Base-by-base conservation (phyloP, 2,797 vertebrate species). In the Halcyon leucocephala region DNA sequence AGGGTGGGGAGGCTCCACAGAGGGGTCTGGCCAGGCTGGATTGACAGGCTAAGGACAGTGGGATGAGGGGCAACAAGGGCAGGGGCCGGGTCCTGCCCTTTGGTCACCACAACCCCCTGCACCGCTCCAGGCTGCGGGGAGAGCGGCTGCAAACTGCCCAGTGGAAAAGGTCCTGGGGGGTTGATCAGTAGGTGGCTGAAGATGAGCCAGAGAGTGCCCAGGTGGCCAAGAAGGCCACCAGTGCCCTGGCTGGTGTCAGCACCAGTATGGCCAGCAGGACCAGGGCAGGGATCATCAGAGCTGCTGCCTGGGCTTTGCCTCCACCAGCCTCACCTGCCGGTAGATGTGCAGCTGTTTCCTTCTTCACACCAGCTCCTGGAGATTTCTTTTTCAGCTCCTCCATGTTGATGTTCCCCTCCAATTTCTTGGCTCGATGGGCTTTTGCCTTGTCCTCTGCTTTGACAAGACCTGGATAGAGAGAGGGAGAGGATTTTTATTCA, bases 381-480 rank as follows among this genome's bases (percentile, higher is more conserved):
- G 93, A 89, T 95, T 98, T 99, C 96, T 98, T 99, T 91, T 98
- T 98, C 72, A 98, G 81, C 9, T 99, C 99, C 42, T 99, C 99
- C 1, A 61, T 91, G 88, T 97, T 97, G 64, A 93, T 62, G 77
- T 66, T 95, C 41, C 98, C 98, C 77, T 99, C 99, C 86, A 98
- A 54, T 94, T 98, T 99, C 98, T 99, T 99, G 29, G 94, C 98
- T 28, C 99, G 98, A 33, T 98, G 98, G 10, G 98, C 98, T 94
- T 99, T 99, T 11, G 99, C 98, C 93, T 99, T 99, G 96, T 99
- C 99, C 94, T 99, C 99, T 11, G 98, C 98, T 97, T 99, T 99
- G 84, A 98, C 99, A 88, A 99, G 98, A 84, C 99, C 99, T 99
- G 86, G 24, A 65, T 48, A 90, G 42, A 37, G 51, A 60, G 13